These are phyloP conservation scores for Todiramphus saurophagus DNA, from an alignment of 2,113 vertebrate species.

Conservation along the genomic window DNA sequence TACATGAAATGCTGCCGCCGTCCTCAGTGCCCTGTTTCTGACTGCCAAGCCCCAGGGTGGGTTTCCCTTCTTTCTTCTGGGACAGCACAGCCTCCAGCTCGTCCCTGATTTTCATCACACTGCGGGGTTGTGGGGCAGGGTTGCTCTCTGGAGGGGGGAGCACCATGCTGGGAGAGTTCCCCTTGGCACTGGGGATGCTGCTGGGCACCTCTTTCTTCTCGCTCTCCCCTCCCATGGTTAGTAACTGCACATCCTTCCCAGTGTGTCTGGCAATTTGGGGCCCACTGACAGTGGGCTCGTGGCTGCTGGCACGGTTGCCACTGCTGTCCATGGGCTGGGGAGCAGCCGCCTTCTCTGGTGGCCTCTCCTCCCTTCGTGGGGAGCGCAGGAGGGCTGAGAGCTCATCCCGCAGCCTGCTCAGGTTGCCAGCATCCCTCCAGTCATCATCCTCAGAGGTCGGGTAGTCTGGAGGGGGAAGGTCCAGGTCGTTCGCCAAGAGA, in stretches of 20 bases:
- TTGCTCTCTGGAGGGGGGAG: background rate
- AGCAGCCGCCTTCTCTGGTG: background rate
- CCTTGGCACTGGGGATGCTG: background rate
- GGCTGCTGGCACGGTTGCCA: background rate
- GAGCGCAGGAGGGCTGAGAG: conserved; percentile 71
- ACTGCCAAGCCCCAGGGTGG: background rate
- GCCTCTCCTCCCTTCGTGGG: conserved; percentile 29
- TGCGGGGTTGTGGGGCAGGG: background rate
- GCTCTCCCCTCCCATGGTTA: background rate
- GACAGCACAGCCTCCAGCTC: conserved; percentile 77
- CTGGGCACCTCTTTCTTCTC: conserved; percentile 22
- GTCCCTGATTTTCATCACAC: conserved; percentile 63
- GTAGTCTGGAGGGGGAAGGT: conserved; percentile 43
- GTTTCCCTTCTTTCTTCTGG: conserved; percentile 64
- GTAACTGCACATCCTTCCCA: background rate
- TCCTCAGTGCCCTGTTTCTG: conserved; percentile 46
- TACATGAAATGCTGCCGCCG: background rate
- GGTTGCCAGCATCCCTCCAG: conserved; percentile 69
- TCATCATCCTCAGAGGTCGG: background rate
- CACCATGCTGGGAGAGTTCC: background rate
- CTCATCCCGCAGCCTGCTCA: conserved; percentile 68
- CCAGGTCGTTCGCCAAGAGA: background rate
- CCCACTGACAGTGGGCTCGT: rapidly evolving
- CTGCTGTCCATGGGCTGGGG: rapidly evolving
- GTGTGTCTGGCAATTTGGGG: background rate